Evolutionary conservation across 2,113 vertebrate species (phyloP).

Genomic region (Semnornis frantzii): DNA sequence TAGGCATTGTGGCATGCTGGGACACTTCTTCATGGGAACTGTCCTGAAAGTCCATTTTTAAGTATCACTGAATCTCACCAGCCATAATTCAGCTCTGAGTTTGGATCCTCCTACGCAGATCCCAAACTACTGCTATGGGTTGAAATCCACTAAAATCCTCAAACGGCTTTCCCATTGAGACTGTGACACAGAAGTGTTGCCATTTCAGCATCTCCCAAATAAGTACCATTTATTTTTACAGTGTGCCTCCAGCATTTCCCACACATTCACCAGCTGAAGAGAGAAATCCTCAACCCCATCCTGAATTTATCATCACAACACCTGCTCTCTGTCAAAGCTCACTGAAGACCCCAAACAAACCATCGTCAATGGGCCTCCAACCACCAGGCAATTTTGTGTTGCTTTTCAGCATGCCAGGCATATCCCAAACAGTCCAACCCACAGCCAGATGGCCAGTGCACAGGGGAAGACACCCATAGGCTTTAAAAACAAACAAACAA

Average conservation of each 20-base stretch:
- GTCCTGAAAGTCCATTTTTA: neutral
- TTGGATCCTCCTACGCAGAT: neutral
- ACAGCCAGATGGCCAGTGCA: slow-evolving; percentile 53
- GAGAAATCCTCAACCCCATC: slow-evolving; percentile 35
- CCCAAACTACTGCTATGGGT: neutral
- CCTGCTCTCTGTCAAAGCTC: slow-evolving; percentile 58
- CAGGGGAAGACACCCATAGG: slow-evolving; percentile 39
- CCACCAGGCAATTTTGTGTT: neutral
- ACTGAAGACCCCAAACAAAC: slow-evolving; percentile 41
- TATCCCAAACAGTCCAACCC: slow-evolving; percentile 42
- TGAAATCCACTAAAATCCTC: neutral
- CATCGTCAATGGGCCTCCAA: slow-evolving; percentile 7
- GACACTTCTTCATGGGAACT: neutral
- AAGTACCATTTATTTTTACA: slow-evolving; percentile 24
- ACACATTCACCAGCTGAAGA: slow-evolving; percentile 36
- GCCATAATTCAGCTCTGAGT: neutral
- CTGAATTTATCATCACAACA: slow-evolving; percentile 46
- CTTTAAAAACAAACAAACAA: slow-evolving; percentile 38
- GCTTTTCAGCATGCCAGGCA: slow-evolving; percentile 46
- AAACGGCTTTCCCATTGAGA: neutral
- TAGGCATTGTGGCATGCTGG: neutral
- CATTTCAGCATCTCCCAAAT: slow-evolving; percentile 5
- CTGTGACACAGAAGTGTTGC: neutral
- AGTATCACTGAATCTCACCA: neutral
- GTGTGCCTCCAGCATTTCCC: slow-evolving; percentile 28